These are phyloP conservation scores for Coenonympha arcania DNA, from an alignment of 2,888 invertebrate species.

Conservation along the genomic window DNA sequence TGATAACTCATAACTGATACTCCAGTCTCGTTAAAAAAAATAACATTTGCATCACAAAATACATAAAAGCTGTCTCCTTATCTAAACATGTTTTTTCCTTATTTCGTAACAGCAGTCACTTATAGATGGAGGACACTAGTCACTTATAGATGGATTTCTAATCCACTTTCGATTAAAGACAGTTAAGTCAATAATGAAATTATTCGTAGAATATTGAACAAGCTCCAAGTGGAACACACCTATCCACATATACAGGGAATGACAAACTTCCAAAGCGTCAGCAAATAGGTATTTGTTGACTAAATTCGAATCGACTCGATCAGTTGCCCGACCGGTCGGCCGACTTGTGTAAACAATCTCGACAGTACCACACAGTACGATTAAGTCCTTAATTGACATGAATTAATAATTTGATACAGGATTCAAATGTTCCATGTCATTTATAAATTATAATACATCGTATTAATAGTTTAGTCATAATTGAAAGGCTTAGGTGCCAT, in stretches of 20 bases:
- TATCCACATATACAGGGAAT: conserved; percentile 45
- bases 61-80: too few species aligned
- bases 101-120: too few species aligned
- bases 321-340: conserved; percentile 22
- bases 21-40: too few species aligned
- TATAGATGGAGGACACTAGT: too few species aligned
- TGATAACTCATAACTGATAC: too few species aligned
- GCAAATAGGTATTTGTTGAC: conserved; percentile 58
- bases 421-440: conserved; percentile 16
- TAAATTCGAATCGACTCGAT: conserved; percentile 37
- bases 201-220: not conserved
- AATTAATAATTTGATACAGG: conserved; percentile 24
- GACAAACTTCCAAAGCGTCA: conserved; percentile 57
- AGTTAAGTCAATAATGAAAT: too few species aligned
- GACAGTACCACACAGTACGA: conserved; percentile 20
- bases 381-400: conserved; percentile 22
- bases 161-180: too few species aligned
- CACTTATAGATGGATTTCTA: too few species aligned
- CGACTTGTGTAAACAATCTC: conserved; percentile 9
- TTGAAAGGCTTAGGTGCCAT: conserved; percentile 13
- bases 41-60: too few species aligned
- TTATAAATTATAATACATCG: not conserved
- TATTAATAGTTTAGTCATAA: conserved; percentile 9
- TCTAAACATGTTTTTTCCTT: too few species aligned
- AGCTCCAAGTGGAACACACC: conserved; percentile 36